These are phyloP conservation scores for Ateles fusciceps DNA, from an alignment of 2,797 vertebrate species.

Conservation along the genomic window DNA sequence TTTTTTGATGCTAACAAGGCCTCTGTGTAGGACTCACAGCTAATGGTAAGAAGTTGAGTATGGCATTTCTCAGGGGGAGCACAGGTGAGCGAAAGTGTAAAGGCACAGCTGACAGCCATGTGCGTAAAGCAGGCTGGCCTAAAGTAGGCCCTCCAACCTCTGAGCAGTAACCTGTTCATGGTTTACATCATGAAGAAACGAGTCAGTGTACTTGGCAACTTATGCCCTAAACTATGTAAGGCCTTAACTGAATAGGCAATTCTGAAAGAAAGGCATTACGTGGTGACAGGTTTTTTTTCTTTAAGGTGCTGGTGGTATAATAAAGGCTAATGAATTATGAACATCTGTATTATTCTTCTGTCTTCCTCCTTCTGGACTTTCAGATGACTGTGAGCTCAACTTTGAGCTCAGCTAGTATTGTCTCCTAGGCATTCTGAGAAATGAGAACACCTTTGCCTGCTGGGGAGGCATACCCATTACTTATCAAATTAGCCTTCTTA, in stretches of 20 bases:
- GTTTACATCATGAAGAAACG: constrained; percentile 79
- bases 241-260: constrained; percentile 34
- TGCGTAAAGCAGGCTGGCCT: constrained; percentile 65
- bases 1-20: constrained; percentile 72
- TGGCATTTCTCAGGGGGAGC: constrained; percentile 64
- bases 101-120: constrained; percentile 72
- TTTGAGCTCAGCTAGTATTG: background rate
- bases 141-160: constrained; percentile 72
- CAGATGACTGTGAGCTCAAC: background rate
- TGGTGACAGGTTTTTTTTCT: background rate
- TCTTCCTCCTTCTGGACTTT: background rate
- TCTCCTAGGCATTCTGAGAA: background rate
- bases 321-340: background rate
- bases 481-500: background rate
- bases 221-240: constrained; percentile 72
- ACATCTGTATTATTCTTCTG: background rate
- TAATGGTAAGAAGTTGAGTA: constrained; percentile 58
- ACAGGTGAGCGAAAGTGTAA: constrained; percentile 53
- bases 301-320: background rate
- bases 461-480: background rate
- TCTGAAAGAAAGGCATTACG: background rate
- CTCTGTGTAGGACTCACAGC: constrained; percentile 62
- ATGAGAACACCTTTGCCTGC: background rate
- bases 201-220: constrained; percentile 75
- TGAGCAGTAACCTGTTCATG: constrained; percentile 74